phyloP scores from a whole-genome alignment of 2,113 vertebrate genomes.

The Heptranchias perlo region DNA sequence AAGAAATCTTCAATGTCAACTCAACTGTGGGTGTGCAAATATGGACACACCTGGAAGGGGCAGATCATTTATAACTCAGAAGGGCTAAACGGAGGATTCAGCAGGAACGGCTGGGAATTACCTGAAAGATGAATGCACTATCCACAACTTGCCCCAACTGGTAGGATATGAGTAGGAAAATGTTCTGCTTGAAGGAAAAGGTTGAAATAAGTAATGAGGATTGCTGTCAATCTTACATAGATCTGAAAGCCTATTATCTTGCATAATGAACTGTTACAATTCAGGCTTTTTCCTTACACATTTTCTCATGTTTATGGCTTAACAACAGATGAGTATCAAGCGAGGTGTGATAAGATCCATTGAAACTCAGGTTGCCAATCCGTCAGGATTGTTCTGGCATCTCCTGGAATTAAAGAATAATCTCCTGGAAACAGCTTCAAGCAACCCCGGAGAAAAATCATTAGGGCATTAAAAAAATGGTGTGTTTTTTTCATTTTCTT shows the following conservation, averaged over 20 bases:
- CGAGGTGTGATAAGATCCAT: background rate
- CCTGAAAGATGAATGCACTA: background rate
- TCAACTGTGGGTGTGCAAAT: background rate
- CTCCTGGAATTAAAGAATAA: background rate
- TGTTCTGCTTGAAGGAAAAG: background rate
- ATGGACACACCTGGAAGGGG: background rate
- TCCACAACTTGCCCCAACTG: background rate
- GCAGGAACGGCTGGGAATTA: background rate
- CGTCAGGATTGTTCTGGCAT: background rate
- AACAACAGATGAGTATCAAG: background rate
- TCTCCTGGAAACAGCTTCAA: background rate
- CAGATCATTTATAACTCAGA: background rate
- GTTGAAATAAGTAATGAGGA: background rate
- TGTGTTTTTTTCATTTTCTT: background rate
- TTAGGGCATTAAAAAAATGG: background rate
- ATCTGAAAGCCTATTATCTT: background rate
- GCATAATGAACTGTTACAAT: background rate
- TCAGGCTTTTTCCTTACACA: background rate
- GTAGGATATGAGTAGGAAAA: background rate
- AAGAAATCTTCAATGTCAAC: background rate
- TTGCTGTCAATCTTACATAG: background rate
- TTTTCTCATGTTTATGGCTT: background rate
- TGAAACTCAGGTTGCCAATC: background rate
- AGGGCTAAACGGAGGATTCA: background rate
- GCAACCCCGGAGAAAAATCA: background rate